Percentiles rank a stretch among this genome's conserved stretches.
These are phyloP conservation scores for Anthoptus insignis DNA, from an alignment of 2,888 invertebrate species.

Conservation along the genomic window DNA sequence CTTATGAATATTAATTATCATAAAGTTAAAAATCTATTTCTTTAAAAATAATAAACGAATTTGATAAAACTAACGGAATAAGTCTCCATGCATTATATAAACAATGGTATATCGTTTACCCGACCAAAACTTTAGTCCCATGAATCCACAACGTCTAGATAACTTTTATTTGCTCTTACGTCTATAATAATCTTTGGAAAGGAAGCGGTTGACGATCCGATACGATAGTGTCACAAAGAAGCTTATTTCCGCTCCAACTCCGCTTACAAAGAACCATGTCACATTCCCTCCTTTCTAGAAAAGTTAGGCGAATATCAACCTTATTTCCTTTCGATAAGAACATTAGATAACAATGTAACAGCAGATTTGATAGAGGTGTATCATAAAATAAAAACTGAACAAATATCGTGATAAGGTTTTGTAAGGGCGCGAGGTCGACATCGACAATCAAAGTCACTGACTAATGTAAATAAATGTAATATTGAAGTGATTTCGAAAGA, in stretches of 20 bases:
- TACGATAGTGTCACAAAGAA: slow-evolving; percentile 84
- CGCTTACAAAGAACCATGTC: slow-evolving; percentile 68
- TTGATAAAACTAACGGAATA: too few species aligned
- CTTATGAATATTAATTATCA: too few species aligned
- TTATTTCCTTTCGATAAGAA: slow-evolving; percentile 41
- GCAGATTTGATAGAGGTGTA: slow-evolving; percentile 66
- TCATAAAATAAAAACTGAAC: slow-evolving; percentile 84
- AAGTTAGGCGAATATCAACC: slow-evolving; percentile 48
- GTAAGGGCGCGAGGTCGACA: slow-evolving; percentile 82
- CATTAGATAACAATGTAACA: slow-evolving; percentile 32
- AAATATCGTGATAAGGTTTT: slow-evolving; percentile 83
- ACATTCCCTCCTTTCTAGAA: slow-evolving; percentile 54
- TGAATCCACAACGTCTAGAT: slow-evolving; percentile 55
- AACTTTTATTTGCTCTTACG: slow-evolving; percentile 79
- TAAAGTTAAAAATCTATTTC: too few species aligned
- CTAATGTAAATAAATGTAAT: slow-evolving; percentile 61
- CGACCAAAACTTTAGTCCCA: slow-evolving; percentile 43
- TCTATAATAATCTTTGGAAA: slow-evolving; percentile 82
- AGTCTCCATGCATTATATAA: too few species aligned
- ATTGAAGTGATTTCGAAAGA: slow-evolving; percentile 14
- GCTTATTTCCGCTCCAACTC: slow-evolving; percentile 83
- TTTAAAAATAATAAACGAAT: too few species aligned
- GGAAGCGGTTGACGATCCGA: slow-evolving; percentile 83
- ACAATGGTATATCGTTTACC: background rate
- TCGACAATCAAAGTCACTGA: slow-evolving; percentile 62